Conservation (phyloP, 2,113 vertebrate species). For the Carlito syrichta region DNA sequence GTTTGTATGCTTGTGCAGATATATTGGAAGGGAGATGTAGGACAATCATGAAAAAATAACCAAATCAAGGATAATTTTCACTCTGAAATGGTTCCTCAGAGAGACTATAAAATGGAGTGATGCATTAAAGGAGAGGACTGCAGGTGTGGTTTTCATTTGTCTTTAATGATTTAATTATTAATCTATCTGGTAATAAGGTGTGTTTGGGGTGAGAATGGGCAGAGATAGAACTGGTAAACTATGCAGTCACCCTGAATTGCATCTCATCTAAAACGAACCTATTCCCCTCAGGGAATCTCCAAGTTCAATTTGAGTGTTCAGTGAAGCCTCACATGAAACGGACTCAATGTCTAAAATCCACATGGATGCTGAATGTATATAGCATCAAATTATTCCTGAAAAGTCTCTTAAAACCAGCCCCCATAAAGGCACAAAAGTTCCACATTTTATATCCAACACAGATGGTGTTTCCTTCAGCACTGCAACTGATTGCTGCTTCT, state of each 20-base stretch:
- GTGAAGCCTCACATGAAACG: background rate
- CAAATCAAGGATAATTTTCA: background rate
- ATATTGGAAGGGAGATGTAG: background rate
- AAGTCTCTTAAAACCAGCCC: background rate
- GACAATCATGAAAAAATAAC: background rate
- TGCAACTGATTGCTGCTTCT: background rate
- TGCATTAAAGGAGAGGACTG: too few relatives aligned
- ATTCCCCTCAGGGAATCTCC: background rate
- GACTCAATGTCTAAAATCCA: background rate
- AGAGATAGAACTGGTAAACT: background rate
- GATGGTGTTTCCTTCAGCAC: background rate
- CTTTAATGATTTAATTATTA: background rate
- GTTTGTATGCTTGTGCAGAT: background rate
- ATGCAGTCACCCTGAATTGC: background rate
- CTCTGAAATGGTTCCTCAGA: background rate
- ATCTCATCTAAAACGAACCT: background rate
- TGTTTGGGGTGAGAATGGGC: background rate
- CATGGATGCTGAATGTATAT: too few relatives aligned
- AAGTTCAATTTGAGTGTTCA: background rate
- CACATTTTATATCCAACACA: too few relatives aligned
- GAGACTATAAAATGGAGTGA: too few relatives aligned
- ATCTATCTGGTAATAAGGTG: background rate
- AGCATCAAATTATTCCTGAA: background rate
- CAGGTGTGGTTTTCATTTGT: background rate
- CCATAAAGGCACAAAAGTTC: background rate